Evolutionary conservation across 2,888 invertebrate genomes (phyloP).

Genomic region (Drosophila subquinaria): DNA sequence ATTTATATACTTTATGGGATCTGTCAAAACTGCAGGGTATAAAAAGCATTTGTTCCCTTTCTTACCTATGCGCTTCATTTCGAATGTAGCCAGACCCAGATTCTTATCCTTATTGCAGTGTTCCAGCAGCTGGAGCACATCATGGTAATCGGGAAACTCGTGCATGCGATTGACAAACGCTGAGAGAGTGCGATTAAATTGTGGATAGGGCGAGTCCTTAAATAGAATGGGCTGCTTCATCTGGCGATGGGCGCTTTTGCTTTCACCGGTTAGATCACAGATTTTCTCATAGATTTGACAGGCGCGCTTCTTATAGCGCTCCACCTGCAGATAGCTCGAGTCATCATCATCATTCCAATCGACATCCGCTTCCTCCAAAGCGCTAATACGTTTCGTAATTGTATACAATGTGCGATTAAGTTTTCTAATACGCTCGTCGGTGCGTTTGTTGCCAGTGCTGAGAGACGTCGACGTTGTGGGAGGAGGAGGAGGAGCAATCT

Average conservation of each 20-base stretch:
- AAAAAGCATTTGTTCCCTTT: background rate
- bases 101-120: slow-evolving; percentile 83
- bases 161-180: slow-evolving; percentile 84
- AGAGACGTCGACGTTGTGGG: background rate
- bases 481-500: background rate
- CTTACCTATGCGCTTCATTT: slow-evolving; percentile 85
- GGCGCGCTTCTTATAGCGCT: slow-evolving; percentile 86
- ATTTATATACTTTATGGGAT: background rate
- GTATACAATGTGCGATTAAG: slow-evolving; percentile 88
- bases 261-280: slow-evolving; percentile 88
- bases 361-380: slow-evolving; percentile 90
- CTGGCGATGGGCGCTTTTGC: slow-evolving; percentile 83
- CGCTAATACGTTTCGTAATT: slow-evolving; percentile 89
- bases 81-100: slow-evolving; percentile 80
- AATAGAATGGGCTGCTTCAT: slow-evolving; percentile 85
- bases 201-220: slow-evolving; percentile 82
- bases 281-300: slow-evolving; percentile 87
- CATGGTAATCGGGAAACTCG: slow-evolving; percentile 87
- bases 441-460: slow-evolving; percentile 85
- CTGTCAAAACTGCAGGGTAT: too few relatives aligned
- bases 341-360: slow-evolving; percentile 91
- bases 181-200: slow-evolving; percentile 84
- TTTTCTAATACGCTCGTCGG: slow-evolving; percentile 86
- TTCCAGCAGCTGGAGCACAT: slow-evolving; percentile 85
- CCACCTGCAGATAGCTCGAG: slow-evolving; percentile 90